Evolutionary conservation across 2,888 invertebrate species (phyloP), one percentile per base, ranked within the genome.

Genomic region (Allacma fusca): DNA sequence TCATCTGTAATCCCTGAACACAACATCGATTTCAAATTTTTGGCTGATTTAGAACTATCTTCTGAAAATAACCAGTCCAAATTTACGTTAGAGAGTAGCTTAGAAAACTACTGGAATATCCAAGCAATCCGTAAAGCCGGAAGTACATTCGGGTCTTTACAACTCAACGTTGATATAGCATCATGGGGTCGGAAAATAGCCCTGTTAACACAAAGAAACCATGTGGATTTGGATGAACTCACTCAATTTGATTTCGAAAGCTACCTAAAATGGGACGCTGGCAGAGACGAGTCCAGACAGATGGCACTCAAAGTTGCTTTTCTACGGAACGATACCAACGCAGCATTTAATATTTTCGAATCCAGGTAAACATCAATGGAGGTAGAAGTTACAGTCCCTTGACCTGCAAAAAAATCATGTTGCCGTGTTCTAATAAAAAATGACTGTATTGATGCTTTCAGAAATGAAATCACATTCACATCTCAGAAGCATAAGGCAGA

Each of bases 401-500:
- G 7, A 23, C 12, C 59, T n/a, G 59, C 7, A 13, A 59, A 59
- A n/a, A 59, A 59, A 13, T n/a, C n/a, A 19, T 59, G n/a, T 59
- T 23, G 12, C 40, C 13, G 5, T 40, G 7, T 40, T 40, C 13
- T 59, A 13, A 5, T 7, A 59, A 59, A 13, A 7, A 59, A n/a
- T 19, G 23, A n/a, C 19, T 65, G 23, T 43, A 29, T 1, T 69
- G 16, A 21, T 69, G 23, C 13, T 26, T 23, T 7, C 76, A 90
- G 89, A 84, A 91, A 90, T 82, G 83, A 87, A 1, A 79, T 90
- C 0, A 89, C 90, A 64, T 78, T 89, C 1, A 85, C 88, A 0
- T 87, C 87, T 0, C 86, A 90, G 69, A 89, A 88, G 78, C 82
- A 89, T 5, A 85, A 87, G 24, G 79, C 88, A 0, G 89, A 89